Evolutionary conservation across 2,113 vertebrate species (phyloP), one percentile per base, ranked within the genome.

Genomic region (Nothobranchius kuhntae): DNA sequence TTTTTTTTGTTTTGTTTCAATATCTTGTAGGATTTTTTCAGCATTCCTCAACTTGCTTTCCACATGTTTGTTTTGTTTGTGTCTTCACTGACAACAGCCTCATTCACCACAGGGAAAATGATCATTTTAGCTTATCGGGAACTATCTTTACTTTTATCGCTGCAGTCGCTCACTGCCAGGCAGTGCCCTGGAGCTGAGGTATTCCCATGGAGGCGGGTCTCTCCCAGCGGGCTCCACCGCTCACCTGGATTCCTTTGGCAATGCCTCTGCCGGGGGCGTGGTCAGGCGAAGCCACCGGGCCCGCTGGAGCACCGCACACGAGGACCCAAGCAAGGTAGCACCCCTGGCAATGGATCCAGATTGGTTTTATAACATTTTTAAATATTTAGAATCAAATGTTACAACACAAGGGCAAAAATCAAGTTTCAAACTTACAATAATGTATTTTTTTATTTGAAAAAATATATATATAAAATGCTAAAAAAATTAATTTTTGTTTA

Each of bases 161-260:
- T 51, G 53, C 71, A 86, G 77, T 77, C 96, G 95, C 82, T 97
- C 96, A 70, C 93, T 97, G 53, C 96, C 96, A 10, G 96, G 96
- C 30, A 96, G 95, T 62, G 96, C 95, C 68, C 87, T 96, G 83
- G 96, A 97, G 83, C 83, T 97, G 65, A 92, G 95, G 68, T 96
- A 96, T 71, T 95, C 94, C 73, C 95, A 97, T 57, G 92, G 90
- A 36, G 81, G 91, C 15, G 92, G 95, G 64, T 87, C 94, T 86
- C 81, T 95, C 84, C 64, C 89, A 47, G 47, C 91, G 13, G 94
- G 95, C 38, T 93, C 94, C 87, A 87, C 89, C 65, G 66, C 91
- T 53, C 94, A 95, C 68, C 84, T 96, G 80, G 95, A 96, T 68
- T 90, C 93, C 80, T 96, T 96, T 6, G 85, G 92, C 53, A 93